Percentiles rank a stretch among this genome's conserved stretches.
Conservation (phyloP, 2,113 vertebrate genomes). For the Pseudois nayaur region DNA sequence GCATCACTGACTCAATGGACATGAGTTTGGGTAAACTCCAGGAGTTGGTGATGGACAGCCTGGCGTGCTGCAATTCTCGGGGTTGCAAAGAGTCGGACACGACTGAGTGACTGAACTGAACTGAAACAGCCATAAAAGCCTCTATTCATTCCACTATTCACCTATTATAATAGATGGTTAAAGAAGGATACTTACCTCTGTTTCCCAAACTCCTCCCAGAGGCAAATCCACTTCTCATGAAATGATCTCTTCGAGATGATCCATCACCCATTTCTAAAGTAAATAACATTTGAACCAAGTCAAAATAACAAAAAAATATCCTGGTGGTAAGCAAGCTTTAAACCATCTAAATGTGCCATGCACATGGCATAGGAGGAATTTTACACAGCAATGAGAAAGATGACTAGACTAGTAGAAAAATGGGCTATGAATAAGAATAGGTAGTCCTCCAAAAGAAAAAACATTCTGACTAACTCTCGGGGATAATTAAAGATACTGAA, state of each 20-base stretch:
- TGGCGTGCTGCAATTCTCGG: too few relatives aligned
- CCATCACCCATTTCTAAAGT: constrained; percentile 60
- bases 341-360: neutral
- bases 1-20: too few relatives aligned
- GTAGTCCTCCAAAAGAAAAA: neutral
- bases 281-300: constrained; percentile 32
- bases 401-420: neutral
- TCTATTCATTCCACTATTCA: neutral
- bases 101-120: too few relatives aligned
- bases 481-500: neutral
- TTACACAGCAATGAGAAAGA: neutral
- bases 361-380: neutral
- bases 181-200: constrained; percentile 53
- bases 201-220: constrained; percentile 55
- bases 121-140: neutral
- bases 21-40: too few relatives aligned
- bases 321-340: neutral
- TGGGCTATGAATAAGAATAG: neutral
- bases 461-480: neutral
- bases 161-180: neutral
- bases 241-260: constrained; percentile 37
- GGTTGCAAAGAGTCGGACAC: too few relatives aligned
- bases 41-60: too few relatives aligned
- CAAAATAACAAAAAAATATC: neutral
- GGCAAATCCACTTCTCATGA: constrained; percentile 29